A percentile compares a stretch with the other conserved stretches of the same genome.
Evolutionary conservation across 53 echinoderm and acorn worm species (phyloP).

Genomic region (Paracentrotus lividus): DNA sequence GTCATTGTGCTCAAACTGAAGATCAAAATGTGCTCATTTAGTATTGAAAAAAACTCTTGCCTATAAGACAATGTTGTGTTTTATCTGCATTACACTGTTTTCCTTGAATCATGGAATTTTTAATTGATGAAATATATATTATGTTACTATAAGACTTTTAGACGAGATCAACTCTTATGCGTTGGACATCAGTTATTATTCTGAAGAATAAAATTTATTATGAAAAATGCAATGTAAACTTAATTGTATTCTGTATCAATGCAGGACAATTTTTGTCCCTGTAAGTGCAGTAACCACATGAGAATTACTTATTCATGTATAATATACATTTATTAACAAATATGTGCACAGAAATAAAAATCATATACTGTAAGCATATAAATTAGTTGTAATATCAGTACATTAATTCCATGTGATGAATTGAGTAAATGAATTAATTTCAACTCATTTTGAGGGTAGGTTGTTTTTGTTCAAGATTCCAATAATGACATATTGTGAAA

Average conservation of each 20-base stretch:
- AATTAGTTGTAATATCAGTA: neutral
- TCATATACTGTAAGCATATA: neutral
- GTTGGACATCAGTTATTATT: too few species aligned
- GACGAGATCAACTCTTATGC: too few species aligned
- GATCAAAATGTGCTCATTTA: neutral
- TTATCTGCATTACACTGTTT: neutral
- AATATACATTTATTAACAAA: neutral
- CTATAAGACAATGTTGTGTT: neutral
- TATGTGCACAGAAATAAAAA: neutral
- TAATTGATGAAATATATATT: too few species aligned
- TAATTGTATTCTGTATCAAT: neutral
- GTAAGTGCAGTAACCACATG: too few species aligned
- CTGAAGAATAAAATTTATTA: neutral
- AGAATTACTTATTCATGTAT: neutral
- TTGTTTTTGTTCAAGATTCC: neutral
- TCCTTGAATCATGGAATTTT: neutral
- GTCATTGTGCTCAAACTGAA: neutral
- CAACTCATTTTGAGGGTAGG: too few species aligned
- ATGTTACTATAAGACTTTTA: too few species aligned
- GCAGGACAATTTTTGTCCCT: neutral
- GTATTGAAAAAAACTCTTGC: constrained; percentile 20
- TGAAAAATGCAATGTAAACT: neutral
- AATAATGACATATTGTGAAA: neutral
- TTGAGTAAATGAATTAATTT: neutral
- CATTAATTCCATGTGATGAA: neutral